Percentiles rank a stretch among this genome's conserved stretches.
Conservation (phyloP, 2,888 invertebrate genomes). For the Cetonia aurata region DNA sequence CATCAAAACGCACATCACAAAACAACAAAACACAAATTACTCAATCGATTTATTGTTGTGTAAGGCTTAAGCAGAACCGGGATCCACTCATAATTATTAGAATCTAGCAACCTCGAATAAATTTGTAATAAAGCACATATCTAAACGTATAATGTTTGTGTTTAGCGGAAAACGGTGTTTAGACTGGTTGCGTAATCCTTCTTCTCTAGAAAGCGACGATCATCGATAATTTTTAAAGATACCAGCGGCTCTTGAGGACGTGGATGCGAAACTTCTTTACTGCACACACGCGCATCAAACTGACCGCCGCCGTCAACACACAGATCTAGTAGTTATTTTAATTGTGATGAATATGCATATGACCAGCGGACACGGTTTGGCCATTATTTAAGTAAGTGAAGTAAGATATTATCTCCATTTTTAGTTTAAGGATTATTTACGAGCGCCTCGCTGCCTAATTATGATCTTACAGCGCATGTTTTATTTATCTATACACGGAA, state of each 20-base stretch:
- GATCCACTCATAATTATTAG: slow-evolving; percentile 3
- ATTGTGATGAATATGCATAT: slow-evolving; percentile 17
- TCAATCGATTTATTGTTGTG: slow-evolving; percentile 7
- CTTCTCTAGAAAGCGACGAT: slow-evolving; percentile 7
- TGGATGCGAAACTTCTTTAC: background rate
- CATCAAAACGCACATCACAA: too few relatives aligned
- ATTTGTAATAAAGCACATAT: slow-evolving; percentile 13
- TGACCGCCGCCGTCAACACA: background rate
- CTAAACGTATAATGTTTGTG: background rate
- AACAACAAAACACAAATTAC: background rate
- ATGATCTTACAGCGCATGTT: too few relatives aligned
- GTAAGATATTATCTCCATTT: slow-evolving; percentile 7
- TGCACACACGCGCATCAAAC: background rate
- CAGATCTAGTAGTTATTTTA: slow-evolving; percentile 18
- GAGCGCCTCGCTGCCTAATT: background rate
- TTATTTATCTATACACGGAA: too few relatives aligned
- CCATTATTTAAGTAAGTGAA: background rate
- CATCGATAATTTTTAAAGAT: slow-evolving; percentile 16
- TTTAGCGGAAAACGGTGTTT: slow-evolving; percentile 8
- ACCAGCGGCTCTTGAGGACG: background rate
- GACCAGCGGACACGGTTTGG: background rate
- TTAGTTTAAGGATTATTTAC: background rate
- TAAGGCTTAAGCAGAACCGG: slow-evolving; percentile 1
- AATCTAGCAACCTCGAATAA: slow-evolving; percentile 35
- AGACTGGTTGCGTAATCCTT: slow-evolving; percentile 3